Conservation (phyloP, 2,797 vertebrate species). For the Margarornis squamiger region DNA sequence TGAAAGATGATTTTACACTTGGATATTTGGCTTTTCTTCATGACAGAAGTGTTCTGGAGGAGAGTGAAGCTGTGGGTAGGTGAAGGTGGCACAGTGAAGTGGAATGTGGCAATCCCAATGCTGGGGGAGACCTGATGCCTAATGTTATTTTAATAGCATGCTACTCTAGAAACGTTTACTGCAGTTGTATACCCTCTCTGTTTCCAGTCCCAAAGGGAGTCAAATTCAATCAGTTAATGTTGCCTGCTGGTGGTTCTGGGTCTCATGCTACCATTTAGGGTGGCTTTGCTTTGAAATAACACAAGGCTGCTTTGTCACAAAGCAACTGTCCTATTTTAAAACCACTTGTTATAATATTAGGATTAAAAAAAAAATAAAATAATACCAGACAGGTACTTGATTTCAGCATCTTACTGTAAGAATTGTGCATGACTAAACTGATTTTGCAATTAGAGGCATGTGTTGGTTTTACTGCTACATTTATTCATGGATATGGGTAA, state of each 20-base stretch:
- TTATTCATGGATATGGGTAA: not conserved
- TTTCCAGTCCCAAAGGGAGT: not conserved
- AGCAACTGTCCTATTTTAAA: not conserved
- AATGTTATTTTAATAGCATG: not conserved
- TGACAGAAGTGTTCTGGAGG: not conserved
- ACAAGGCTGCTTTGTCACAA: not conserved
- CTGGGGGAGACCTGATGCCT: not conserved
- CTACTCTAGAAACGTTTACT: not conserved
- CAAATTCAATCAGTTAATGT: not conserved
- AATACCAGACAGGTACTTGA: not conserved
- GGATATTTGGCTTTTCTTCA: not conserved
- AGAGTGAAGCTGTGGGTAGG: not conserved
- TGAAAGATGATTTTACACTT: not conserved
- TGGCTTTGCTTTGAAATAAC: not conserved
- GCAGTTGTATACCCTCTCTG: too few species aligned
- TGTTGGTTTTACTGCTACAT: not conserved
- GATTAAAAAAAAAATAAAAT: not conserved
- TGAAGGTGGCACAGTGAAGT: not conserved
- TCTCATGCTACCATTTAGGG: not conserved
- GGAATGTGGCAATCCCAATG: not conserved
- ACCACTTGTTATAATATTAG: not conserved
- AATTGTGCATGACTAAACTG: not conserved
- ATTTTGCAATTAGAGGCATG: not conserved
- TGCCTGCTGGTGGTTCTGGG: not conserved
- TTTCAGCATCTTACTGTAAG: not conserved